Percentiles rank a stretch among this genome's conserved stretches.
These are phyloP conservation scores for Crematogaster levior DNA, from an alignment of 2,888 invertebrate species.

Conservation along the genomic window DNA sequence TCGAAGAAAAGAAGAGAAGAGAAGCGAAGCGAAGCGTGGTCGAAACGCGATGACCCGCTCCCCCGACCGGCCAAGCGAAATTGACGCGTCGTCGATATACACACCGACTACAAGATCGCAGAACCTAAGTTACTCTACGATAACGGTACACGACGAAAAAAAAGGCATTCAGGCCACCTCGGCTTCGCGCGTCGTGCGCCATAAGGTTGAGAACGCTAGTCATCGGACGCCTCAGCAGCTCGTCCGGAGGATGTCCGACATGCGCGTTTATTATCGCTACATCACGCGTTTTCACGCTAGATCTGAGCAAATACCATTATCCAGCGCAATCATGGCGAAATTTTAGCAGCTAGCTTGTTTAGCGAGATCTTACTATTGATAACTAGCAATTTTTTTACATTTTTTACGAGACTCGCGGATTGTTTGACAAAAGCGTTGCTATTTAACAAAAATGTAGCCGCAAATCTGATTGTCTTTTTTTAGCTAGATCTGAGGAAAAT, in stretches of 20 bases:
- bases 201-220: slow-evolving; percentile 34
- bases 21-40: neutral
- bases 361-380: too few species aligned
- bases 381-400: neutral
- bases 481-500: neutral
- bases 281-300: slow-evolving; percentile 21
- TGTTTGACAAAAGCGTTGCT: neutral
- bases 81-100: slow-evolving; percentile 56
- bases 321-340: neutral
- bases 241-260: neutral
- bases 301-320: slow-evolving; percentile 1
- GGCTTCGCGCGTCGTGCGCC: slow-evolving; percentile 39
- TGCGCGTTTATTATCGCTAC: slow-evolving; percentile 35
- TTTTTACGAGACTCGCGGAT: neutral
- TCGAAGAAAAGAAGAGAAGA: neutral
- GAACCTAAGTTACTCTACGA: slow-evolving; percentile 75
- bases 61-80: slow-evolving; percentile 58
- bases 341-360: too few species aligned
- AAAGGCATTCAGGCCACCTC: slow-evolving; percentile 81
- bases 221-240: neutral
- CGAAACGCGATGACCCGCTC: slow-evolving; percentile 30
- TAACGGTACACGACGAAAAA: slow-evolving; percentile 81
- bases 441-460: neutral
- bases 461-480: neutral
- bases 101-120: slow-evolving; percentile 64